Conservation (phyloP, 2,888 invertebrate genomes). For the Drosophila anomalata region DNA sequence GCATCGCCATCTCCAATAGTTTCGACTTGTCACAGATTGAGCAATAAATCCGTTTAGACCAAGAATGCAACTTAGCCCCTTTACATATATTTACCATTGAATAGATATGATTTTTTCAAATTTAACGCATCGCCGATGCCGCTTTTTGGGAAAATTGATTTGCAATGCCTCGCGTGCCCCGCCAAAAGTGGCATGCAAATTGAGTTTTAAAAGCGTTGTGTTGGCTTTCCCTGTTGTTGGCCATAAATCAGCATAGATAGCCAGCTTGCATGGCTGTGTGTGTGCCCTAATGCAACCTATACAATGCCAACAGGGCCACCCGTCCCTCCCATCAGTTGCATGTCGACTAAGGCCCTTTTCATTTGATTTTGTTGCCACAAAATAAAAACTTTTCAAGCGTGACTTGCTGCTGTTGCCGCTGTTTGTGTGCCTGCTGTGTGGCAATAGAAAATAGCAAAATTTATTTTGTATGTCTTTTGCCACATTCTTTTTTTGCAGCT, state of each 20-base stretch:
- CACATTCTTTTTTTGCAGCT: slow-evolving; percentile 55
- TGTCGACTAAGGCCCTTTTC: slow-evolving; percentile 64
- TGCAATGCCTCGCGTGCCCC: slow-evolving; percentile 40
- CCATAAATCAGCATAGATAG: slow-evolving; percentile 74
- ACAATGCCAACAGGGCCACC: slow-evolving; percentile 15
- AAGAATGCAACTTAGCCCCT: slow-evolving; percentile 26
- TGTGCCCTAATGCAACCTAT: slow-evolving; percentile 62
- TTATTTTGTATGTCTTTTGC: slow-evolving; percentile 67
- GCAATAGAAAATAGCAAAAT: slow-evolving; percentile 71
- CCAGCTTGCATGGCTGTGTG: slow-evolving; percentile 13
- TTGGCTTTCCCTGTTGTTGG: slow-evolving; percentile 51
- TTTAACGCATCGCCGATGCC: slow-evolving; percentile 76
- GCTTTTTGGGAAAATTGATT: slow-evolving; percentile 45
- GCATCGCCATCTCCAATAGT: slow-evolving; percentile 42
- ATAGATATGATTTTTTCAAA: slow-evolving; percentile 70
- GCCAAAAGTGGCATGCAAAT: slow-evolving; percentile 74
- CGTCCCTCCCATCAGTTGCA: slow-evolving; percentile 30
- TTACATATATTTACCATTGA: slow-evolving; percentile 17
- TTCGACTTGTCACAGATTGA: slow-evolving; percentile 46
- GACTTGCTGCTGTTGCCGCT: slow-evolving; percentile 60
- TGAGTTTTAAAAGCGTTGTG: slow-evolving; percentile 70
- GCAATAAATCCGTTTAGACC: slow-evolving; percentile 66
- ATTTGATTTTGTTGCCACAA: slow-evolving; percentile 73
- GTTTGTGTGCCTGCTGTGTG: slow-evolving; percentile 48
- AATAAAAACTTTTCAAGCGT: slow-evolving; percentile 76